Percentiles rank a stretch among this genome's conserved stretches.
These are phyloP conservation scores for Zaprionus lineosus DNA, from an alignment of 2,888 invertebrate genomes.

Conservation along the genomic window DNA sequence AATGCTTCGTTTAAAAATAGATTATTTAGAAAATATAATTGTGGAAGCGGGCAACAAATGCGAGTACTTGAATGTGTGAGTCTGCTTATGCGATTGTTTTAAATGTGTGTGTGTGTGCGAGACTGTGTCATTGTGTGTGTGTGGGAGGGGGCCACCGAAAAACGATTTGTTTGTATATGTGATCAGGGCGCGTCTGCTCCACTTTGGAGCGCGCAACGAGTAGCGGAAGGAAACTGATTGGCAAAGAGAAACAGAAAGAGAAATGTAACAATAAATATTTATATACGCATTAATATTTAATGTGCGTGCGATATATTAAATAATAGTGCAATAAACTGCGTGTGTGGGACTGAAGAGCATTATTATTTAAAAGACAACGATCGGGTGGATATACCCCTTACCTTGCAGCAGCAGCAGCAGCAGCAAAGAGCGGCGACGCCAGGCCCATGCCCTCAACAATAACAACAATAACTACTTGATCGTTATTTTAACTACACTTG, in stretches of 20 bases:
- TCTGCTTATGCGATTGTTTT: background rate
- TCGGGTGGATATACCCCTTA: conserved; percentile 43
- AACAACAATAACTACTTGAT: conserved; percentile 26
- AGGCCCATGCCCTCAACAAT: conserved; percentile 41
- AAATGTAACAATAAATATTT: conserved; percentile 6
- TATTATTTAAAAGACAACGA: conserved; percentile 29
- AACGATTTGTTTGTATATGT: conserved; percentile 26
- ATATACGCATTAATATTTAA: conserved; percentile 16
- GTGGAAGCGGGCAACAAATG: conserved; percentile 45
- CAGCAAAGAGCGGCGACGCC: conserved; percentile 25
- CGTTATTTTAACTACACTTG: conserved; percentile 35
- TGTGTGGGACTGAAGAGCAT: conserved; percentile 10
- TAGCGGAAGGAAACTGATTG: conserved; percentile 11
- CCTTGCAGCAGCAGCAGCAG: conserved; percentile 42
- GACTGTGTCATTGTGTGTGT: conserved; percentile 6
- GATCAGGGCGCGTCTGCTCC: conserved; percentile 45
- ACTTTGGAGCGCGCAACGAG: conserved; percentile 32
- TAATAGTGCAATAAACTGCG: conserved; percentile 51
- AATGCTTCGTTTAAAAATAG: conserved; percentile 58
- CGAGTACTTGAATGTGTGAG: conserved; percentile 25
- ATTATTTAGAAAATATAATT: conserved; percentile 58
- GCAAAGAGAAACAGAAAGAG: conserved; percentile 13
- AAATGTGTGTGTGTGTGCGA: conserved; percentile 2
- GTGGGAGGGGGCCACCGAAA: conserved; percentile 29
- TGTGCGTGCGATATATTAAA: conserved; percentile 32